Conservation (phyloP, 2,113 vertebrate species). For the Poeciliopsis turrubarensis region DNA sequence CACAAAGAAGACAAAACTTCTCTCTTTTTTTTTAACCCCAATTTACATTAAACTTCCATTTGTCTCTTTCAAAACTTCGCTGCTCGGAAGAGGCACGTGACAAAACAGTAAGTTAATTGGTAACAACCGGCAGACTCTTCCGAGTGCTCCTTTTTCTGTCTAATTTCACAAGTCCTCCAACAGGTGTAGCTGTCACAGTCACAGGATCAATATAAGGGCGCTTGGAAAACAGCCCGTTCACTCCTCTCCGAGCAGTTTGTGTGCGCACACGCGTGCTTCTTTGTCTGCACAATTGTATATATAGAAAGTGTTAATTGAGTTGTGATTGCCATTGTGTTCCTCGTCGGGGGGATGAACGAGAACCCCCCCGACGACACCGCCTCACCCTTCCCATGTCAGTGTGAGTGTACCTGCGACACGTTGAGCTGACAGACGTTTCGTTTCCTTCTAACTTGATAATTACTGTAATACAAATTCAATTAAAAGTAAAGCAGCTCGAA, state of each 20-base stretch:
- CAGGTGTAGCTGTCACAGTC: slow-evolving; percentile 68
- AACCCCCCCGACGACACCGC: slow-evolving; percentile 57
- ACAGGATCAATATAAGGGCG: slow-evolving; percentile 62
- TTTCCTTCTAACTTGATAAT: slow-evolving; percentile 75
- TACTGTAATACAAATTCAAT: slow-evolving; percentile 76
- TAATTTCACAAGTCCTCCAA: slow-evolving; percentile 69
- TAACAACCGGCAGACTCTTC: slow-evolving; percentile 40
- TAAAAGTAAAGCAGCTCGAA: slow-evolving; percentile 67
- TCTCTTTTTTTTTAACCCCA: neutral
- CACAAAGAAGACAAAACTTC: neutral
- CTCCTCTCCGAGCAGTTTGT: slow-evolving; percentile 61
- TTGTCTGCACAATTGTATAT: slow-evolving; percentile 68
- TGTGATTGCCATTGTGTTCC: slow-evolving; percentile 74
- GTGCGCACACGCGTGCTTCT: neutral
- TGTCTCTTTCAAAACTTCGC: slow-evolving; percentile 15
- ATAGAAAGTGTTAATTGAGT: slow-evolving; percentile 83
- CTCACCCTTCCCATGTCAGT: slow-evolving; percentile 61
- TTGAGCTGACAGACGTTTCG: slow-evolving; percentile 67
- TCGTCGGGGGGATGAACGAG: slow-evolving; percentile 63
- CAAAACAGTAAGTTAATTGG: slow-evolving; percentile 59
- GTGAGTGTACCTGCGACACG: slow-evolving; percentile 75
- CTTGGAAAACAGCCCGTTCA: slow-evolving; percentile 50
- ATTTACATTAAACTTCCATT: neutral
- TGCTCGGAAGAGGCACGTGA: slow-evolving; percentile 8
- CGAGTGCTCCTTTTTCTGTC: slow-evolving; percentile 40